phyloP scores from a whole-genome alignment of 1,140 invertebrate genomes.

The Ostrea edulis region DNA sequence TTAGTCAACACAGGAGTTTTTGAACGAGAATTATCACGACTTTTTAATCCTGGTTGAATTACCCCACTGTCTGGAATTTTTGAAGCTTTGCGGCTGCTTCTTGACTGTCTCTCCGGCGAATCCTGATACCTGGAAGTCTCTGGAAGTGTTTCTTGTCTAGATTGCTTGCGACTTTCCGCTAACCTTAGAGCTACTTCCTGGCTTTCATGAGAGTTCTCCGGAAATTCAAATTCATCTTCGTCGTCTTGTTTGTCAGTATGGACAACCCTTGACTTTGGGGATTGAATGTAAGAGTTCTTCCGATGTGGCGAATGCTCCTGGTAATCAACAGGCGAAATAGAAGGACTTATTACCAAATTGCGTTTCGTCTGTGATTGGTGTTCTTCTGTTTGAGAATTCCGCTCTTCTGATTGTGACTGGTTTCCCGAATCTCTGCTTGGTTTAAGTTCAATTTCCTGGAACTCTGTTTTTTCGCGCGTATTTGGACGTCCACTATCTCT shows the following conservation, averaged over 20 bases:
- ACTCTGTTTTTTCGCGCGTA: slow-evolving; percentile 27
- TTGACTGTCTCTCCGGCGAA: slow-evolving; percentile 19
- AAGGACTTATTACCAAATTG: neutral
- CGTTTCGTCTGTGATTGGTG: neutral
- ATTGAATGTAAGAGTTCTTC: slow-evolving; percentile 13
- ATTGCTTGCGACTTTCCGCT: slow-evolving; percentile 36
- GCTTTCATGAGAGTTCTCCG: slow-evolving; percentile 49
- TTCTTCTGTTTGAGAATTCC: neutral
- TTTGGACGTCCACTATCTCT: slow-evolving; percentile 10
- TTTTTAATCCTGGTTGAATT: slow-evolving; percentile 53
- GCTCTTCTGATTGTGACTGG: neutral
- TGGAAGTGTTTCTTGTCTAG: slow-evolving; percentile 41
- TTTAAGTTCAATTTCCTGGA: slow-evolving; percentile 24
- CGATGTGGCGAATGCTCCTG: neutral
- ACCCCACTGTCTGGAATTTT: slow-evolving; percentile 45
- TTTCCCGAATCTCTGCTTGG: slow-evolving; percentile 35
- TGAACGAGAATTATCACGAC: neutral
- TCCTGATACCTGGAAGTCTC: neutral
- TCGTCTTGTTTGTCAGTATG: slow-evolving; percentile 21
- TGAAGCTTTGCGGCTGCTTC: slow-evolving; percentile 22
- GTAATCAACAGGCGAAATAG: slow-evolving; percentile 15
- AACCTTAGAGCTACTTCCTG: slow-evolving; percentile 46
- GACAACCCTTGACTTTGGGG: neutral
- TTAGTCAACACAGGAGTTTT: slow-evolving; percentile 35
- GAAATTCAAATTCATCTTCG: slow-evolving; percentile 57